Base-by-base conservation (phyloP, 1,140 invertebrate genomes). In the Ceratitis capitata region DNA sequence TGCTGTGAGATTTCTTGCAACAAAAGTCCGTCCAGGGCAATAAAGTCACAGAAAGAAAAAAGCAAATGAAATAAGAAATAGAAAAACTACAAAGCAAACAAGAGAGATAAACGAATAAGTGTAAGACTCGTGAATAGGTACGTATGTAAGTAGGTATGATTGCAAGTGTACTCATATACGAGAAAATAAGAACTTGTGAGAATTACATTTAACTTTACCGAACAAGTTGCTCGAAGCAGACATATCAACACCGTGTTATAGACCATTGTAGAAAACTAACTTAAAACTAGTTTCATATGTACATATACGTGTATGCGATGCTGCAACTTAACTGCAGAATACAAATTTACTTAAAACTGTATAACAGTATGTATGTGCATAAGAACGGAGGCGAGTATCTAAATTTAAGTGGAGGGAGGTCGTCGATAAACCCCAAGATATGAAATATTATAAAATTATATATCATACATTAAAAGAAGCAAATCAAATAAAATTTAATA, bases 131-230 rank as follows among this genome's bases (percentile, higher is more conserved):
- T n/a, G n/a, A 14, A 23, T 2, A 45, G n/a, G 5, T 61, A 26
- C 58, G 45, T 47, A 56, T 61, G 29, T 6, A 4, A 5, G 19
- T 29, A 19, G 14, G 19, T 45, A 23, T 45, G 39, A 45, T 16
- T 78, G 14, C 2, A 45, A 35, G 16, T 78, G 35, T 69, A n/a
- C 45, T 16, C 35, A 35, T 45, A 42, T 45, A 78, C 45, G 69
- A 39, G 69, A 78, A 78, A 78, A 23, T 39, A 12, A 5, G 39
- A 78, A 78, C 69, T n/a, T 78, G 69, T 78, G 69, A 78, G 45
- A 78, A 78, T 45, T 78, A 78, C 69, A 45, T 45, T 69, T 42
- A 23, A n/a, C 69, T 39, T 19, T 69, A 35, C 14, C 16, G n/a
- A 69, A 69, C 64, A 69, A 39, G 69, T 78, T 32, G 35, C 58